Base-by-base conservation (phyloP, 37 sponge, comb jelly and placozoan genomes). In the Hormiphora californensis region DNA sequence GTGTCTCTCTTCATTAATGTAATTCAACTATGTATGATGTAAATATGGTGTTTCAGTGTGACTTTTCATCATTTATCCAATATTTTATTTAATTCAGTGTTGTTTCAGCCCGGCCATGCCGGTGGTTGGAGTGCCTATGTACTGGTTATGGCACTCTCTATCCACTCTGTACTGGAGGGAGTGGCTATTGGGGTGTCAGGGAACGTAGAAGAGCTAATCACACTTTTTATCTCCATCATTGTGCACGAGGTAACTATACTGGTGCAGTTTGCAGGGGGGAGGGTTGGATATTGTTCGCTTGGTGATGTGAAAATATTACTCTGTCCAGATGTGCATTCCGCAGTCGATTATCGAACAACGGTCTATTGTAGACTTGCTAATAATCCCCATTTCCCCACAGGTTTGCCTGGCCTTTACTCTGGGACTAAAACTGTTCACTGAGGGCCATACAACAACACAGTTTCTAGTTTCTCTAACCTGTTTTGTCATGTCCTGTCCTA, bases 71-170 rank as follows among this genome's bases (percentile, higher is more conserved):
- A n/a, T n/a, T n/a, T n/a, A n/a, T n/a, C n/a, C n/a, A n/a, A n/a
- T n/a, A n/a, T n/a, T n/a, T n/a, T n/a, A n/a, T n/a, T n/a, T n/a
- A n/a, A n/a, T n/a, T n/a, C n/a, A n/a, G n/a, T n/a, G n/a, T n/a
- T n/a, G n/a, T n/a, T n/a, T n/a, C n/a, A n/a, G n/a, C n/a, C n/a
- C n/a, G n/a, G n/a, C n/a, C n/a, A n/a, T n/a, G n/a, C n/a, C n/a
- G n/a, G n/a, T n/a, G 81, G 81, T 15, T 73, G 81, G 81, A 46
- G 81, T 27, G 81, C 81, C n/a, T 73, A 73, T 36, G 38, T 73
- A 11, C 81, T 73, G 46, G 81, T 73, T n/a, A 36, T 73, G 23
- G 81, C 81, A 0, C 46, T 73, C 15, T 73, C 81, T 19, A 73
- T 73, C 19, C 81, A 73, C 81, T 32, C 36, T 19, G 43, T 73